A percentile compares a stretch with the other conserved stretches of the same genome.
phyloP scores from a whole-genome alignment of 2,888 invertebrate species.

The Amiota communis region DNA sequence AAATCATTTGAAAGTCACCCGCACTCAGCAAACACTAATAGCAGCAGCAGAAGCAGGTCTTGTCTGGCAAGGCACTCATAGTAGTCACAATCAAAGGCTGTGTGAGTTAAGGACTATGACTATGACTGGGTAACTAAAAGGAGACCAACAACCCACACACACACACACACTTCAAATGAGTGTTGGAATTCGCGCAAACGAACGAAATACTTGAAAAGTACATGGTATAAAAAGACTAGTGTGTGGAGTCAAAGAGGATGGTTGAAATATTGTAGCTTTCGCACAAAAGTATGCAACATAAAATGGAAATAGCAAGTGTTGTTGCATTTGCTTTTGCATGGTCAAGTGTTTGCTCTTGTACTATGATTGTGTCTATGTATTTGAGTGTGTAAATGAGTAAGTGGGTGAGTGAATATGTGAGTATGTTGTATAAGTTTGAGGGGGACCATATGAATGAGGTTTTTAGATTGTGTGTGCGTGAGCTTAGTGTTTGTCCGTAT shows the following conservation, averaged over 20 bases:
- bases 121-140: no score
- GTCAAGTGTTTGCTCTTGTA: conserved; percentile 10
- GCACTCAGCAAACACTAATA: neutral
- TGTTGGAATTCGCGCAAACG: conserved; percentile 21
- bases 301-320: conserved; percentile 2
- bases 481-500: no score
- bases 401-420: neutral
- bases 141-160: neutral
- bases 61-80: conserved; percentile 3
- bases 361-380: neutral
- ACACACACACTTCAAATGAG: neutral
- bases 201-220: conserved; percentile 1
- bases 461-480: no score
- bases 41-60: neutral
- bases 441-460: no score
- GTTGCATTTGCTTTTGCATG: neutral
- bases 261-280: neutral
- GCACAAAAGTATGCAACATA: neutral
- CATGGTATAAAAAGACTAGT: neutral
- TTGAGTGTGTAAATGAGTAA: neutral
- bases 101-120: no score
- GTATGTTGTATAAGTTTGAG: no score
- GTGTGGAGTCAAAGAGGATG: neutral
- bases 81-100: neutral
- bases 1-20: conserved; percentile 14